Evolutionary conservation across 2,888 invertebrate genomes (phyloP).

Genomic region (Pogonocherus hispidulus): DNA sequence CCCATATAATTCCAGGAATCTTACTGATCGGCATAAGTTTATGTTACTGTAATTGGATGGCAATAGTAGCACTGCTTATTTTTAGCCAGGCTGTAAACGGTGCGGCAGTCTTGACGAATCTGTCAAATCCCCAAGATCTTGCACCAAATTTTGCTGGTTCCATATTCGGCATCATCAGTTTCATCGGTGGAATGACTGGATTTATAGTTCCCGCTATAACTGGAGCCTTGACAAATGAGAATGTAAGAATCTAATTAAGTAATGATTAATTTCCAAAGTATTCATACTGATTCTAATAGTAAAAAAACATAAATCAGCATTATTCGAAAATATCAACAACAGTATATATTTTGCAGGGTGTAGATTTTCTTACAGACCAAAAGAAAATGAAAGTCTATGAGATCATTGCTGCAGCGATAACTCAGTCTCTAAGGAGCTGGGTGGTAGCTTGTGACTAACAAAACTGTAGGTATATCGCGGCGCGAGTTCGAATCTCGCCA

Average conservation of each 20-base stretch:
- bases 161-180: constrained; percentile 58
- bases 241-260: constrained; percentile 52
- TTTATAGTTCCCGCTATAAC: constrained; percentile 55
- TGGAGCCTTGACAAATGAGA: constrained; percentile 47
- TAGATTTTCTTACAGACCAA: too few species aligned
- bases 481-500: too few species aligned
- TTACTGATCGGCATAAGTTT: constrained; percentile 62
- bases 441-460: too few species aligned
- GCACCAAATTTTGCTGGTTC: constrained; percentile 59
- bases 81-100: constrained; percentile 57
- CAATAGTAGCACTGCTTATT: constrained; percentile 52
- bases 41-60: constrained; percentile 47
- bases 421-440: too few species aligned
- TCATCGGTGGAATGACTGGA: constrained; percentile 56
- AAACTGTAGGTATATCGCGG: too few species aligned
- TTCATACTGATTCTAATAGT: too few species aligned
- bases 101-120: constrained; percentile 55
- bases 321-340: too few species aligned
- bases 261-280: too few species aligned
- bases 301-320: too few species aligned
- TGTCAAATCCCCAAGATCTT: constrained; percentile 59
- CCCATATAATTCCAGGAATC: constrained; percentile 72
- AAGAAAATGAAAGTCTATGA: too few species aligned
- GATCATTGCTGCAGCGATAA: too few species aligned
- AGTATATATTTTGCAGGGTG: too few species aligned